phyloP scores from a whole-genome alignment of 2,113 vertebrate genomes.

The Pao palembangensis region DNA sequence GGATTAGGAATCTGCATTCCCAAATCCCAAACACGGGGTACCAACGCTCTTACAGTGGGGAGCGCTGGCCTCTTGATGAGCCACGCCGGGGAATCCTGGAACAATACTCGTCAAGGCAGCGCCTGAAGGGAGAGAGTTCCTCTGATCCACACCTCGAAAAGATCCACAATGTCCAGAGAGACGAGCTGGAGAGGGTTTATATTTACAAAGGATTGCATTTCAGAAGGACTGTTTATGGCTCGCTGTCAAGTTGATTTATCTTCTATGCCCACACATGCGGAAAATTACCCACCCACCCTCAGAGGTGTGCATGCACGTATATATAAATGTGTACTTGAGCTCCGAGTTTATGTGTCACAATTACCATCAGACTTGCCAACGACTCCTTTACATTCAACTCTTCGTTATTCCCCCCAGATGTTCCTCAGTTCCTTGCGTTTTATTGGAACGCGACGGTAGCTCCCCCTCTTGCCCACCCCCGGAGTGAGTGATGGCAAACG shows the following conservation, averaged over 20 bases:
- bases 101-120: conserved; percentile 54
- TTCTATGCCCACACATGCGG: conserved; percentile 40
- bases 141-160: conserved; percentile 43
- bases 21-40: conserved; percentile 57
- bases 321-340: background rate
- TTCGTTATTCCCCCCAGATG: background rate
- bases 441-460: background rate
- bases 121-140: conserved; percentile 42
- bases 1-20: conserved; percentile 61
- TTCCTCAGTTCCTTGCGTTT: conserved; percentile 7
- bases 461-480: background rate
- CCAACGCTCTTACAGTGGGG: conserved; percentile 46
- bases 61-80: conserved; percentile 47
- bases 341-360: conserved; percentile 18
- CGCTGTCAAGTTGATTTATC: conserved; percentile 53
- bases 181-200: conserved; percentile 7
- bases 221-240: conserved; percentile 50
- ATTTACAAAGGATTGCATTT: conserved; percentile 46
- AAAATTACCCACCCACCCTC: conserved; percentile 44
- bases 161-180: conserved; percentile 27
- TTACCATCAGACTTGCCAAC: conserved; percentile 18
- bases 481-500: conserved; percentile 11
- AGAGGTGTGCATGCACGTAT: conserved; percentile 36
- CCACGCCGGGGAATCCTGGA: conserved; percentile 56
- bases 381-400: conserved; percentile 13